Evolutionary conservation across 2,888 invertebrate species (phyloP).

Genomic region (Conus canariensis): DNA sequence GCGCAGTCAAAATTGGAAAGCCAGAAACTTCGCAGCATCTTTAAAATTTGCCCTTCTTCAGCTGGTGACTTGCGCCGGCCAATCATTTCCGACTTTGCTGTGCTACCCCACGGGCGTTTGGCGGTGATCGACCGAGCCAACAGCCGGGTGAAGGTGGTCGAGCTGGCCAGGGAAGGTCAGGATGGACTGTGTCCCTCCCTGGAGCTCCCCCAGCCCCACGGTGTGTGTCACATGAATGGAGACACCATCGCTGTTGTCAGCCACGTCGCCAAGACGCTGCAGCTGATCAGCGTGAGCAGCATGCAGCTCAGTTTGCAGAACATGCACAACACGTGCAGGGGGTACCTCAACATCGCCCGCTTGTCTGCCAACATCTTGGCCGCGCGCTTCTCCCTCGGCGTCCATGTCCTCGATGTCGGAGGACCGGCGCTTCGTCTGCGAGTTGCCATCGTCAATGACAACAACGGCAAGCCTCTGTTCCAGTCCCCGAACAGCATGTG

Average conservation of each 20-base stretch:
- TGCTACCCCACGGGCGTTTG: slow-evolving; percentile 31
- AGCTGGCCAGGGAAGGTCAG: slow-evolving; percentile 32
- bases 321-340: slow-evolving; percentile 40
- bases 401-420: slow-evolving; percentile 37
- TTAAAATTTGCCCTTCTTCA: slow-evolving; percentile 35
- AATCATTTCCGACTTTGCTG: slow-evolving; percentile 43
- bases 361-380: slow-evolving; percentile 24
- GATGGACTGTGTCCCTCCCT: slow-evolving; percentile 33
- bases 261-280: slow-evolving; percentile 39
- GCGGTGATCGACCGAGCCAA: slow-evolving; percentile 37
- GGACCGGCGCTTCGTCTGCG: slow-evolving; percentile 38
- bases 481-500: slow-evolving; percentile 40
- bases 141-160: slow-evolving; percentile 39
- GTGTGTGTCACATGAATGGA: slow-evolving; percentile 37
- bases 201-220: slow-evolving; percentile 36
- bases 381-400: slow-evolving; percentile 41
- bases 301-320: slow-evolving; percentile 17
- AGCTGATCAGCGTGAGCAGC: slow-evolving; percentile 19
- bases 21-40: slow-evolving; percentile 31
- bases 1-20: background rate
- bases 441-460: slow-evolving; percentile 40
- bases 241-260: slow-evolving; percentile 38
- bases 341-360: slow-evolving; percentile 39
- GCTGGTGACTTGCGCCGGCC: slow-evolving; percentile 39
- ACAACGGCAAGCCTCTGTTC: slow-evolving; percentile 38